phyloP scores from a whole-genome alignment of 2,888 invertebrate species.

The Hymenopus coronatus region DNA sequence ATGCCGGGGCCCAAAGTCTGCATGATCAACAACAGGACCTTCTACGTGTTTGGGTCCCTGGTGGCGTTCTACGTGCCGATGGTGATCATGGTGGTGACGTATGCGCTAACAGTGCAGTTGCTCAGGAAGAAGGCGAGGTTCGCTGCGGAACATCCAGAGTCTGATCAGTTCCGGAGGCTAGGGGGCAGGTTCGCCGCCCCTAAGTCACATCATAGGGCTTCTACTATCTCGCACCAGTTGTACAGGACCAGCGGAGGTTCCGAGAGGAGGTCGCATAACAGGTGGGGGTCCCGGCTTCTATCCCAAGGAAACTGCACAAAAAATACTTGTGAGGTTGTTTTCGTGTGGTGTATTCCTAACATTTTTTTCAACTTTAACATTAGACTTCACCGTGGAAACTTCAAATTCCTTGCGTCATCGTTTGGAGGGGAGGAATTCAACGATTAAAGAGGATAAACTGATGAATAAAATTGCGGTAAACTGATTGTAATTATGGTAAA shows the following conservation, averaged over 20 bases:
- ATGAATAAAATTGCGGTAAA: no score
- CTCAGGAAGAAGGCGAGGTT: constrained; percentile 75
- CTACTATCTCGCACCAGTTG: constrained; percentile 32
- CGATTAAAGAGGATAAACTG: no score
- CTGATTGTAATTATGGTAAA: no score
- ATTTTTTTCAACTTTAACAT: no score
- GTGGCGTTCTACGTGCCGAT: constrained; percentile 95
- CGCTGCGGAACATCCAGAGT: constrained; percentile 61
- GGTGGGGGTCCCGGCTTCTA: neutral
- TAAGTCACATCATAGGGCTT: constrained; percentile 36
- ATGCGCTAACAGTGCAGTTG: constrained; percentile 83
- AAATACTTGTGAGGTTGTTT: no score
- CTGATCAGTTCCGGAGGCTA: constrained; percentile 44
- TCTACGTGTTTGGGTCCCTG: constrained; percentile 88
- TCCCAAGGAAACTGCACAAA: no score
- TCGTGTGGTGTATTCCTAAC: no score
- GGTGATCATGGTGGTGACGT: constrained; percentile 91
- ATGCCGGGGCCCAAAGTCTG: constrained; percentile 75
- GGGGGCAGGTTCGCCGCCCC: constrained; percentile 47
- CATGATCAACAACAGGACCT: constrained; percentile 79
- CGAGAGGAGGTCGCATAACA: constrained; percentile 31
- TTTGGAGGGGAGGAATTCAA: no score
- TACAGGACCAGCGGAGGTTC: constrained; percentile 33
- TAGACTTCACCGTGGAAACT: no score
- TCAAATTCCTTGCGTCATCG: no score